Conservation (phyloP, 1,140 invertebrate genomes). For the Cecropterus lyciades region DNA sequence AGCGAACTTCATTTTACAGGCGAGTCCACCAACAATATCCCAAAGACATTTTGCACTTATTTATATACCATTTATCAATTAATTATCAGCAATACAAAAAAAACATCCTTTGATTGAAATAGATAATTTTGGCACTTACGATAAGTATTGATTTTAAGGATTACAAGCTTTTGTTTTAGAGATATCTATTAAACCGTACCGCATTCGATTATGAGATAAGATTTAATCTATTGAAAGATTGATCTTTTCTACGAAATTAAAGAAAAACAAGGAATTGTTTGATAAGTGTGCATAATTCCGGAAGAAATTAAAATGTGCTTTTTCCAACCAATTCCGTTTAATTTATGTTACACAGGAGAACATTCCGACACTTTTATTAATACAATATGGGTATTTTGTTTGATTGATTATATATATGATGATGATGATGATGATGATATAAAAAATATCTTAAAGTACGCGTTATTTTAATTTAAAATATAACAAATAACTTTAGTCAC, state of each 20-base stretch:
- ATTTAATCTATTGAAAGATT: background rate
- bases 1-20: conserved; percentile 43
- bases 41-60: background rate
- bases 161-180: background rate
- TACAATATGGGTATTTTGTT: too few species aligned
- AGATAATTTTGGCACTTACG: background rate
- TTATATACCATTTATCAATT: conserved; percentile 6
- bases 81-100: background rate
- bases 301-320: too few species aligned
- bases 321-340: too few species aligned
- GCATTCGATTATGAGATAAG: background rate
- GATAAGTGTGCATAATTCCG: too few species aligned
- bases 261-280: background rate
- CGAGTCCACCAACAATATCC: background rate
- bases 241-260: background rate
- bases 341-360: too few species aligned
- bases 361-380: too few species aligned
- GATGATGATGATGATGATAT: too few species aligned
- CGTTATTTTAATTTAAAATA: too few species aligned
- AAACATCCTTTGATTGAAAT: background rate
- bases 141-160: background rate
- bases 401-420: too few species aligned
- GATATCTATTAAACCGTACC: background rate
- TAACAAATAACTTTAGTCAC: too few species aligned
- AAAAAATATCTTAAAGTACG: too few species aligned